phyloP scores from a whole-genome alignment of 2,113 vertebrate species.

The Climacteris rufus region DNA sequence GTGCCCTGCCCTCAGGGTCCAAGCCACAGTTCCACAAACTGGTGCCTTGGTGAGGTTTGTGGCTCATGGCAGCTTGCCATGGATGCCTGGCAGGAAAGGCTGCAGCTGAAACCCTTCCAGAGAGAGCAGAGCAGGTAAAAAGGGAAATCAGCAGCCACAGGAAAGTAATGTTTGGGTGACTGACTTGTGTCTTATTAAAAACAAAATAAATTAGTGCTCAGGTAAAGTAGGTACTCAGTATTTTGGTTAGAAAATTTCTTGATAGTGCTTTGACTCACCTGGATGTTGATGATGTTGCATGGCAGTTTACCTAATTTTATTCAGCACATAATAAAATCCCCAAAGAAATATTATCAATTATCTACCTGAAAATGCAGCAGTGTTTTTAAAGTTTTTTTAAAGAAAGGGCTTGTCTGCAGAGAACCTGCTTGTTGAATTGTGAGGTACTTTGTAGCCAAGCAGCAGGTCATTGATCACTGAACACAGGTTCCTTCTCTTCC shows the following conservation, averaged over 20 bases:
- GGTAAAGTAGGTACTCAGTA: neutral
- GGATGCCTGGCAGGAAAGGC: neutral
- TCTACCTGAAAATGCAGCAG: neutral
- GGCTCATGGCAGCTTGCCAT: neutral
- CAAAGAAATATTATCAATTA: neutral
- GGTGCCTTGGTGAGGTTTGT: neutral
- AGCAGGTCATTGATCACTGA: neutral
- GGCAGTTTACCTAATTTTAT: neutral
- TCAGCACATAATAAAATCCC: neutral
- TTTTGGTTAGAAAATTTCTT: neutral
- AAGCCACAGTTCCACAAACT: rapidly evolving
- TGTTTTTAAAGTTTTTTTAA: neutral
- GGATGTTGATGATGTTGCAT: neutral
- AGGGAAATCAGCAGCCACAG: neutral
- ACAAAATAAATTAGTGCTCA: neutral
- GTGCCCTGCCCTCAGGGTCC: neutral
- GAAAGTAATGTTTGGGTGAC: neutral
- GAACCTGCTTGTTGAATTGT: neutral
- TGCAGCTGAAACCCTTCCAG: neutral
- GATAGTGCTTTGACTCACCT: neutral
- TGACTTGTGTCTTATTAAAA: neutral
- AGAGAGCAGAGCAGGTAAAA: neutral
- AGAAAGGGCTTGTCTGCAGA: neutral
- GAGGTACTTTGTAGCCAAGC: neutral
- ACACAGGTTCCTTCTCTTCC: neutral